Evolutionary conservation across 2,888 invertebrate genomes (phyloP).

Genomic region (Cremastobaeus sp.): DNA sequence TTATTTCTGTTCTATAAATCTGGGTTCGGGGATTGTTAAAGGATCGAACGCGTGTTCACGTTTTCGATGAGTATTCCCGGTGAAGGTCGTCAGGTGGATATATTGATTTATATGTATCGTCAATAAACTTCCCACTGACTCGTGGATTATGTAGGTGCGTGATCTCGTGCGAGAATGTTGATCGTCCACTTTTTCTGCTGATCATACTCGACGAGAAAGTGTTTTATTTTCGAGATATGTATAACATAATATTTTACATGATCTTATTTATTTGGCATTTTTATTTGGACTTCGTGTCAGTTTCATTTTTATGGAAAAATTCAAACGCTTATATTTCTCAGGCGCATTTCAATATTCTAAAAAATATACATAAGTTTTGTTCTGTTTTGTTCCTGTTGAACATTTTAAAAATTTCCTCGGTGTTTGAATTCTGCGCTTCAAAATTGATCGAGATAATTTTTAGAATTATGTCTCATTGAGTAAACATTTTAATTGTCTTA

Average conservation of each 20-base stretch:
- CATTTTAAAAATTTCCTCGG: too few species aligned
- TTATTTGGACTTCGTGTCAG: too few species aligned
- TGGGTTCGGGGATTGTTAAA: conserved; percentile 52
- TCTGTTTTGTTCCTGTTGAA: too few species aligned
- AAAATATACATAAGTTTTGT: too few species aligned
- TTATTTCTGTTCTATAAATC: conserved; percentile 53
- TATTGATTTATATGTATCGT: conserved; percentile 55
- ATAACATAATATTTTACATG: conserved; percentile 1
- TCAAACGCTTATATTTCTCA: too few species aligned
- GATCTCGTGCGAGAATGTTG: conserved; percentile 54
- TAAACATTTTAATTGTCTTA: too few species aligned
- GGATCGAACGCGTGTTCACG: conserved; percentile 57
- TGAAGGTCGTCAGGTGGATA: conserved; percentile 61
- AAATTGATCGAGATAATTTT: too few species aligned
- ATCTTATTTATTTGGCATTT: conserved; percentile 11
- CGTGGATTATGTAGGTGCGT: conserved; percentile 28
- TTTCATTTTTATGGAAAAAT: too few species aligned
- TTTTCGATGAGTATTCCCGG: conserved; percentile 52
- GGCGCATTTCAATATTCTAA: too few species aligned
- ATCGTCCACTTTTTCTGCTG: conserved; percentile 46
- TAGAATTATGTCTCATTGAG: too few species aligned
- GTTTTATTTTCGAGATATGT: conserved; percentile 28
- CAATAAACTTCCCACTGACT: conserved; percentile 46
- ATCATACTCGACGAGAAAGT: conserved; percentile 25
- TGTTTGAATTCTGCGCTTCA: too few species aligned